Percentiles rank a stretch among this genome's conserved stretches.
phyloP scores from a whole-genome alignment of 2,797 vertebrate species.

The Macrochelys suwanniensis region DNA sequence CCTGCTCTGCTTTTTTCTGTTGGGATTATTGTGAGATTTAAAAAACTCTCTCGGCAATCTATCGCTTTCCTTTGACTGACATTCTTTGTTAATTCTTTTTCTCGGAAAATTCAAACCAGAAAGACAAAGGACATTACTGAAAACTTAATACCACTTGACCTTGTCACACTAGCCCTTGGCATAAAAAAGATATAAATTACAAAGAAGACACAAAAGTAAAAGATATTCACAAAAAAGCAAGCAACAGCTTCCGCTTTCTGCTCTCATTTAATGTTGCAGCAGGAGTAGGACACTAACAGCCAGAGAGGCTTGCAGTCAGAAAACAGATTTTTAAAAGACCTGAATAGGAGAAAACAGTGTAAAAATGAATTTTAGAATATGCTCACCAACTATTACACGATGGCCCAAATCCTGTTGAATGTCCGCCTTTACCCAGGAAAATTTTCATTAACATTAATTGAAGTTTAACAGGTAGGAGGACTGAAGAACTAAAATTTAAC shows the following conservation, averaged over 20 bases:
- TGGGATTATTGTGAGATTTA: slow-evolving; percentile 54
- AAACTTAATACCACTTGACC: slow-evolving; percentile 88
- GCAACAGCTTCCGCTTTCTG: slow-evolving; percentile 81
- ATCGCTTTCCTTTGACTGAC: slow-evolving; percentile 76
- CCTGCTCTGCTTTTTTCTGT: background rate
- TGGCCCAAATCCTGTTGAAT: slow-evolving; percentile 6
- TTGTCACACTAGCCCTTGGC: slow-evolving; percentile 87
- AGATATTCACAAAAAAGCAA: slow-evolving; percentile 78
- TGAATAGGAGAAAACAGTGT: slow-evolving; percentile 66
- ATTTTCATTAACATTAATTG: fast-evolving
- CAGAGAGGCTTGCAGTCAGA: slow-evolving; percentile 48
- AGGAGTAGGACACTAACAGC: slow-evolving; percentile 44
- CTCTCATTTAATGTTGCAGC: slow-evolving; percentile 72
- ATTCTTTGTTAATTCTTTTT: slow-evolving; percentile 81
- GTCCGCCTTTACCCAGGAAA: background rate
- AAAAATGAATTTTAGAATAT: slow-evolving; percentile 58
- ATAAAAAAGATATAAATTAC: slow-evolving; percentile 86
- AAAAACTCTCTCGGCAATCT: slow-evolving; percentile 59
- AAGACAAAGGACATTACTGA: slow-evolving; percentile 86
- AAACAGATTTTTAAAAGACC: slow-evolving; percentile 64
- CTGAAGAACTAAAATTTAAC: background rate
- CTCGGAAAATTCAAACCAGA: slow-evolving; percentile 87
- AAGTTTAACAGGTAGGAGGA: background rate
- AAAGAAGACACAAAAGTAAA: slow-evolving; percentile 85
- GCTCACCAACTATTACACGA: slow-evolving; percentile 31